Evolutionary conservation across 1,140 invertebrate genomes (phyloP).

Genomic region (Drosophila simulans): DNA sequence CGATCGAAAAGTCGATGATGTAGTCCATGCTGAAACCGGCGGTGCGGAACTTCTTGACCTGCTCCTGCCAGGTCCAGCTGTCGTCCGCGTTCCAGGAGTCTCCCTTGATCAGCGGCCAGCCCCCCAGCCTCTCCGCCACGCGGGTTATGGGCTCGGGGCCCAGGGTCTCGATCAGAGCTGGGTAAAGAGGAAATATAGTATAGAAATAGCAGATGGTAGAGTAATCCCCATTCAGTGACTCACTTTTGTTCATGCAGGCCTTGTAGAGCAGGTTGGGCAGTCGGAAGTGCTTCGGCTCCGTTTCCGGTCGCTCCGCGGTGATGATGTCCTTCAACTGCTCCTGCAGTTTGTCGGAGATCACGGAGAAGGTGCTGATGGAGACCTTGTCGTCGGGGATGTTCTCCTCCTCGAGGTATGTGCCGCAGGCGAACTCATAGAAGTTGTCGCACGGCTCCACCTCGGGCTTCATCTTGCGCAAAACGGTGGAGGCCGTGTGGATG

Average conservation of each 20-base stretch:
- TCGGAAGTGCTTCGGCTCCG: conserved; percentile 90
- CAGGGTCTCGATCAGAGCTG: conserved; percentile 89
- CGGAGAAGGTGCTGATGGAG: conserved; percentile 91
- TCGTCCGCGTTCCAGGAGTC: conserved; percentile 89
- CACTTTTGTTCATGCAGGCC: conserved; percentile 94
- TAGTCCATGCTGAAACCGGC: conserved; percentile 95
- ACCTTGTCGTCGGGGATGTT: conserved; percentile 93
- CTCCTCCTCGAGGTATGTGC: conserved; percentile 89
- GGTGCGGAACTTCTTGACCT: conserved; percentile 91
- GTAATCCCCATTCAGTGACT: conserved; percentile 66
- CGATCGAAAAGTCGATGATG: conserved; percentile 96
- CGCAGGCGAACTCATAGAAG: conserved; percentile 94
- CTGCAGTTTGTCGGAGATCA: conserved; percentile 91
- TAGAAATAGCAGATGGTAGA: too few relatives aligned
- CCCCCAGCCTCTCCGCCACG: conserved; percentile 91
- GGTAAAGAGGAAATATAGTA: neutral
- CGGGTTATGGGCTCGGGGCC: conserved; percentile 89
- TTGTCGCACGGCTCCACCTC: conserved; percentile 94
- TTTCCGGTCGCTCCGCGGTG: conserved; percentile 87
- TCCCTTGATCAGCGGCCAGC: conserved; percentile 95
- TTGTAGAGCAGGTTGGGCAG: conserved; percentile 92
- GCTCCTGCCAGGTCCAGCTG: conserved; percentile 92
- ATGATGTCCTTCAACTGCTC: conserved; percentile 91
- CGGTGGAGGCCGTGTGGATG: conserved; percentile 89
- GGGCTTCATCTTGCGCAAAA: conserved; percentile 90